Evolutionary conservation across 2,113 vertebrate species (phyloP).

Genomic region (Melanostigma gelatinosum): DNA sequence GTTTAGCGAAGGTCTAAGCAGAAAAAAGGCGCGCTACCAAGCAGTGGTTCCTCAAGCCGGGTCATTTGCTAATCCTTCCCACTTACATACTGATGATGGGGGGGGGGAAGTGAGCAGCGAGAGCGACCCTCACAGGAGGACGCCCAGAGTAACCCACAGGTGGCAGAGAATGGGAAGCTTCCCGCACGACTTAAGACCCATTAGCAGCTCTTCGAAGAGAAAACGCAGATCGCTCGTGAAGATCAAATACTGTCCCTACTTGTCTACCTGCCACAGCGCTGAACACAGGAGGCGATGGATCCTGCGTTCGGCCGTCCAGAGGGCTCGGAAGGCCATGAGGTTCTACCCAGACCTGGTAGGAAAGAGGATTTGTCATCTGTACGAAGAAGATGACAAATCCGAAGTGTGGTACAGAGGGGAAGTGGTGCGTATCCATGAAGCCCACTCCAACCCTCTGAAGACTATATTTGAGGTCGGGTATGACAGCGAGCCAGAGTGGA

Average conservation of each 20-base stretch:
- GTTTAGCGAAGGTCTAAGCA: slow-evolving; percentile 38
- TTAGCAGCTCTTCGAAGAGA: slow-evolving; percentile 58
- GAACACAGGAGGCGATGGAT: slow-evolving; percentile 76
- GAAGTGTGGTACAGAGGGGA: slow-evolving; percentile 85
- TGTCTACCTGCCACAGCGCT: slow-evolving; percentile 67
- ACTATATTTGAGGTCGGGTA: slow-evolving; percentile 85
- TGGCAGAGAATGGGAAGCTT: slow-evolving; percentile 44
- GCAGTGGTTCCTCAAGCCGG: slow-evolving; percentile 33
- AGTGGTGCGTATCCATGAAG: slow-evolving; percentile 81
- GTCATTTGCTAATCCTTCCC: slow-evolving; percentile 1
- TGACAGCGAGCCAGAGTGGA: slow-evolving; percentile 87
- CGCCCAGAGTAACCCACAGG: slow-evolving; percentile 21
- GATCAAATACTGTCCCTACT: slow-evolving; percentile 80
- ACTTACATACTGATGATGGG: slow-evolving; percentile 4
- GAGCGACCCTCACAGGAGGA: slow-evolving; percentile 7
- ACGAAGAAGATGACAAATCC: slow-evolving; percentile 86
- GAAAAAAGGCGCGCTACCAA: slow-evolving; percentile 67
- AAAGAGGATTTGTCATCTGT: slow-evolving; percentile 85
- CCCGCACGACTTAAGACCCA: slow-evolving; percentile 47
- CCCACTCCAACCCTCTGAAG: slow-evolving; percentile 79
- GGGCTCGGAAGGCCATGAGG: slow-evolving; percentile 57
- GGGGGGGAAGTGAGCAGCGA: neutral
- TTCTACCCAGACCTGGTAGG: slow-evolving; percentile 85
- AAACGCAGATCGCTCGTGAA: slow-evolving; percentile 66
- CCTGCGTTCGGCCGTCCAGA: slow-evolving; percentile 76